These are phyloP conservation scores for Lycia hirtaria DNA, from an alignment of 2,888 invertebrate genomes.

Conservation along the genomic window DNA sequence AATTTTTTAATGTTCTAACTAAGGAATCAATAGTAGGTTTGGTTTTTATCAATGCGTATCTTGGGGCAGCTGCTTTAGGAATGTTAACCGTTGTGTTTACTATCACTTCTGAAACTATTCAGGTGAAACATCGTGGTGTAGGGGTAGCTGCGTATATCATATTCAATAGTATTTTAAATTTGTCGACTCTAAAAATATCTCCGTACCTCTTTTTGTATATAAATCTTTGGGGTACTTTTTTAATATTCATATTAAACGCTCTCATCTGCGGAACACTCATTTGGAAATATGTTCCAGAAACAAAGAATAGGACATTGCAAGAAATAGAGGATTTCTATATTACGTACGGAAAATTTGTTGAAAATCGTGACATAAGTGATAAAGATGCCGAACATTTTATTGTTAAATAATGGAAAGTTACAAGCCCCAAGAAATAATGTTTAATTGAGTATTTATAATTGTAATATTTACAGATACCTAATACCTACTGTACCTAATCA, in stretches of 20 bases:
- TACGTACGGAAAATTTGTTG: slow-evolving; percentile 11
- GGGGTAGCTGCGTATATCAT: slow-evolving; percentile 33
- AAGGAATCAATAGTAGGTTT: slow-evolving; percentile 27
- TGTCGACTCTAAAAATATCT: slow-evolving; percentile 30
- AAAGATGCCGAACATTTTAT: not conserved
- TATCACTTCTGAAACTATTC: slow-evolving; percentile 35
- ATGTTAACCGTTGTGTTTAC: slow-evolving; percentile 14
- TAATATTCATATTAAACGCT: slow-evolving; percentile 26
- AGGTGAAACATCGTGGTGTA: slow-evolving; percentile 36
- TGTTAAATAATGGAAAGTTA: not conserved
- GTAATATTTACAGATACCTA: no score
- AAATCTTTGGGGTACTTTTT: slow-evolving; percentile 33
- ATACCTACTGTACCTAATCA: no score
- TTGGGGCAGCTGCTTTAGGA: slow-evolving; percentile 20
- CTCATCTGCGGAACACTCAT: slow-evolving; percentile 25
- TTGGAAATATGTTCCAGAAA: slow-evolving; percentile 36
- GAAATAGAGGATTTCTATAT: slow-evolving; percentile 39
- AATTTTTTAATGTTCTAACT: slow-evolving; percentile 17
- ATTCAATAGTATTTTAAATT: slow-evolving; percentile 23
- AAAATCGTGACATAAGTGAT: not conserved
- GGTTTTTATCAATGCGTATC: slow-evolving; percentile 25
- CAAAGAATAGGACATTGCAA: slow-evolving; percentile 33
- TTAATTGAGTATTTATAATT: no score
- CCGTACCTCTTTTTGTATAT: slow-evolving; percentile 35
- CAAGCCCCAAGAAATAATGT: no score